Conservation (phyloP, 2,888 invertebrate genomes). For the Himalopsyche anomala region DNA sequence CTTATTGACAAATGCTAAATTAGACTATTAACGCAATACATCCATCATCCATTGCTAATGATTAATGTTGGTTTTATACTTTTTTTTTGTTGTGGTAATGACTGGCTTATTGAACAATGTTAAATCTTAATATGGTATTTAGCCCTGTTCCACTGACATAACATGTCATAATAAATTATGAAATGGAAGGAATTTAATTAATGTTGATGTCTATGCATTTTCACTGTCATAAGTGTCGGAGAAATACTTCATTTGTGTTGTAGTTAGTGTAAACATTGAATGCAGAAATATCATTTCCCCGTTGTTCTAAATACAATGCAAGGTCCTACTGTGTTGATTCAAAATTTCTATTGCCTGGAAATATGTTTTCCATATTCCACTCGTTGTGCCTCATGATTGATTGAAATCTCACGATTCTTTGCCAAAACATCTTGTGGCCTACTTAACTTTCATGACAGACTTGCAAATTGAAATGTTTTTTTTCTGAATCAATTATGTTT, state of each 20-base stretch:
- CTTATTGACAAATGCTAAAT: no score
- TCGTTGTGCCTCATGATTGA: constrained; percentile 9
- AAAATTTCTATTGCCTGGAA: constrained; percentile 2
- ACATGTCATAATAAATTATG: neutral
- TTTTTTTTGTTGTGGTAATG: no score
- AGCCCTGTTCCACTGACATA: neutral
- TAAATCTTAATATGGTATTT: neutral
- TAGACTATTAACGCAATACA: no score
- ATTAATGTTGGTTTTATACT: no score
- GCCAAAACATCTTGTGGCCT: neutral
- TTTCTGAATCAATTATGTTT: neutral
- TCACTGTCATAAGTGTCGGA: no score
- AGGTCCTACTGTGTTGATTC: neutral
- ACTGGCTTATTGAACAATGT: no score
- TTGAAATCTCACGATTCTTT: constrained; percentile 32
- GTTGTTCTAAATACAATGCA: no score
- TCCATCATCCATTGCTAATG: no score
- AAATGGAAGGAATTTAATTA: neutral
- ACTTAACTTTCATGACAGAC: constrained; percentile 16
- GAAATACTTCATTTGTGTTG: no score
- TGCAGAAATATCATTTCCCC: no score
- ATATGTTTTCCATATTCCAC: neutral
- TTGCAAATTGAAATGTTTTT: constrained; percentile 29
- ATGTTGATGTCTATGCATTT: neutral
- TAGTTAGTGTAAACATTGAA: no score